Base-by-base conservation (phyloP, 2,113 vertebrate genomes). In the Rhabdornis inornatus region DNA sequence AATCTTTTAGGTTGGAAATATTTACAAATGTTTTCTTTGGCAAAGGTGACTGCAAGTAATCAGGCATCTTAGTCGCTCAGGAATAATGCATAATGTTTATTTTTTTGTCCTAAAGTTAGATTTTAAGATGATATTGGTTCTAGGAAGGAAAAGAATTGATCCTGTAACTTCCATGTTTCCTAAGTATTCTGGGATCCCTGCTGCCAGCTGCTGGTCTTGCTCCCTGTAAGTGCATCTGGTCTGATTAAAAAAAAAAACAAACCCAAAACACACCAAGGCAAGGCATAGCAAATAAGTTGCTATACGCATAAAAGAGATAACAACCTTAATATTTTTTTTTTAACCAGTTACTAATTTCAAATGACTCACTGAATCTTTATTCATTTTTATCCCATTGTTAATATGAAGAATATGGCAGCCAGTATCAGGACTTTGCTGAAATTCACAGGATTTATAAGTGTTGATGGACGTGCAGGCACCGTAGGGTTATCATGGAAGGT, bases 151-250 rank as follows among this genome's bases (percentile, higher is more conserved):
- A 49, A 55, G 1, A 86, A 65, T 16, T 37, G 50, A 14, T 27
- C 6, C 18, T 49, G 60, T 33, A 33, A 2, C 10, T 78, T 76
- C 53, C 37, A 5, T 14, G 45, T 37, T 47, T 92, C 42, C 23
- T 45, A 28, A 69, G n/a, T 39, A 28, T 90, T 85, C 20, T 90
- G 83, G 42, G 60, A 66, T 80, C 55, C 91, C 83, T 76, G 55
- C 57, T 90, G 75, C 64, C 60, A 88, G 65, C 57, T 89, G 76
- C 83, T 85, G 78, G 55, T 94, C 42, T 64, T 56, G 57, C 66
- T 92, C 23, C 8, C 25, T 85, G 12, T 44, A 69, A 76, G 15
- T 61, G 25, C 21, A n/a, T 52, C 21, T 60, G 52, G 5, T 75
- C 35, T 68, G 24, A 45, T 49, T 13, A 27, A 50, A 39, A 39